Base-by-base conservation (phyloP, 1,140 invertebrate genomes). In the Philotrypesis tridentata region DNA sequence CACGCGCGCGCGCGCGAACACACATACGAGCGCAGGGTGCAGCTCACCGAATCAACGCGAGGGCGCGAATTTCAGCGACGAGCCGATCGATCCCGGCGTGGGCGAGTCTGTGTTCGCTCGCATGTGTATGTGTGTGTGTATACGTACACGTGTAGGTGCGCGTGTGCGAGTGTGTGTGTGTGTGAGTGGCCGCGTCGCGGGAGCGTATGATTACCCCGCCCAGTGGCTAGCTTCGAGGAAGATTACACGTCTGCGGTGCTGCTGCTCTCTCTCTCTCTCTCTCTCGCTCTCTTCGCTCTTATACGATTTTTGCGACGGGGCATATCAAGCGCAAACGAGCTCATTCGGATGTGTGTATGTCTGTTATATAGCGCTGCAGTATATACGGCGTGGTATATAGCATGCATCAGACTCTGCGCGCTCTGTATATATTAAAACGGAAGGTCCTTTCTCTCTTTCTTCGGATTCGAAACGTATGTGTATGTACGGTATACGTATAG, bases 201-300 rank as follows among this genome's bases (percentile, higher is more conserved):
- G 37, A 74, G 71, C 88, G 88, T 91, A 89, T 91, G 86, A 91
- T 91, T 91, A 91, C 87, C 89, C 89, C 90, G 90, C 89, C 90
- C 89, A 91, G 90, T 91, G 90, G 89, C 89, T 89, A 90, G 89
- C 89, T 88, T 79, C 70, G 27, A 12, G 43, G 84, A 88, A 90
- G 90, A 91, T 91, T 90, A 91, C 89, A 90, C 86, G 90, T 91
- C 89, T 91, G 88, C 87, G 84, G 80, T 68, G 61, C 63, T 37
- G 61, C n/a, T 63, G 61, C 23, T 79, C 21, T n/a, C 48, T 31
- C 21, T 11, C 27, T 55, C 21, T 48, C 43, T 48, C 43, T 48
- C 43, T 48, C 48, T 55, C 48, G 7, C 48, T 55, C 43, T 48
- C 43, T 48, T 55, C 21, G 4, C 17, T 4, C 12, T 7, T 43